Base-by-base conservation (phyloP, 2,888 invertebrate genomes). In the Microplitis manilae region DNA sequence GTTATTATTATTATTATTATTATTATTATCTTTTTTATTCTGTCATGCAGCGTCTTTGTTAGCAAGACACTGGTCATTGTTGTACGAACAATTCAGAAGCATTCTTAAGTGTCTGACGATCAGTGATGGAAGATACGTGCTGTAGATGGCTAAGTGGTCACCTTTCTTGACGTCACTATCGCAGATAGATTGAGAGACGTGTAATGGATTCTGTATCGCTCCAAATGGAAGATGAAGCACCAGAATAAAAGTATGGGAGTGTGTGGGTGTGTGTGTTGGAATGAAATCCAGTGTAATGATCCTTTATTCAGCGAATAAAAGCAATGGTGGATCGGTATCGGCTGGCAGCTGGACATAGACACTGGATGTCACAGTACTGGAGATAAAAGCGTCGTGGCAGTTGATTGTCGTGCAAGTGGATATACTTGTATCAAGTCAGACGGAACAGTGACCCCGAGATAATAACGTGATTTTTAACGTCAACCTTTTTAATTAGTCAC, bases 91-190 rank as follows among this genome's bases (percentile, higher is more conserved):
- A 85, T 85, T 2, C 50, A 77, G 83, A 81, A 81, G 81, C 80
- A 81, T 84, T 81, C 79, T 80, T 78, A 79, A 79, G 81, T 84
- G 84, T 84, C 83, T 83, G 75, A 74, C 83, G 80, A 85, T 84
- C 82, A 79, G 80, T 80, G 81, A 81, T 81, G 81, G 77, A 80
- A 81, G 85, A 84, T 84, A 85, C 85, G 85, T 84, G 85, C 85
- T 80, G 83, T 83, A 81, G 81, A 79, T 82, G 77, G 82, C 81
- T 77, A 81, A 85, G 81, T 82, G 82, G 75, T 77, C 71, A 71
- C 69, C 70, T 73, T 71, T 30, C 13, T 50, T 50, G 4, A 50
- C 8, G 50, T 13, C 50, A 5, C 4, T 50, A 50, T 50, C 50
- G 4, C 9, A 8, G 50, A 50, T 50, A 50, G 70, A 20, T 59